A percentile compares a stretch with the other conserved stretches of the same genome.
phyloP scores from a whole-genome alignment of 1,140 invertebrate species.

The Dreissena rostriformis region DNA sequence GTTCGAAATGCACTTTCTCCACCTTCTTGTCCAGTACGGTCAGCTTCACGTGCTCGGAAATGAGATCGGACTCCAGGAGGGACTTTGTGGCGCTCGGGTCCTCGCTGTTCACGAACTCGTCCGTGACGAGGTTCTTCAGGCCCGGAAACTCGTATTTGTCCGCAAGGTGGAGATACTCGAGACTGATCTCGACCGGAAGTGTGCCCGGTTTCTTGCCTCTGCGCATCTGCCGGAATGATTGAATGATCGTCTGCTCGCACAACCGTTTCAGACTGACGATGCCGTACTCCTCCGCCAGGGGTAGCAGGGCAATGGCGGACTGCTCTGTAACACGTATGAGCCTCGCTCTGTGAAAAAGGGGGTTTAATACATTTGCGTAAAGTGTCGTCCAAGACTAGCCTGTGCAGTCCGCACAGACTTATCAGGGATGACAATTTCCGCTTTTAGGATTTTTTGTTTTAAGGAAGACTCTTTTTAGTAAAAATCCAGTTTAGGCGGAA shows the following conservation, averaged over 20 bases:
- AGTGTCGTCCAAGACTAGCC: too few species aligned
- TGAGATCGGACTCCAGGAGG: slow-evolving; percentile 25
- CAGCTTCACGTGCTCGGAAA: slow-evolving; percentile 47
- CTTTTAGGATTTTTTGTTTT: too few species aligned
- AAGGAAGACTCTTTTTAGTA: too few species aligned
- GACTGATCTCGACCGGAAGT: slow-evolving; percentile 32
- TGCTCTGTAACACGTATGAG: slow-evolving; percentile 48
- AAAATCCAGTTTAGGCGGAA: too few species aligned
- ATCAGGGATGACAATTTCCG: too few species aligned
- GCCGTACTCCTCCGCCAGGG: slow-evolving; percentile 52
- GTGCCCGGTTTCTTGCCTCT: slow-evolving; percentile 24
- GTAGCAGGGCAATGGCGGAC: slow-evolving; percentile 47
- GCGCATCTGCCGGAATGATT: slow-evolving; percentile 25
- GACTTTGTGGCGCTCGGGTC: slow-evolving; percentile 17
- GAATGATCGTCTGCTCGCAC: slow-evolving; percentile 42
- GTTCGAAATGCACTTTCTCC: slow-evolving; percentile 48
- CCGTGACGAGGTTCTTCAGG: slow-evolving; percentile 19
- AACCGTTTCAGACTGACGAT: slow-evolving; percentile 35
- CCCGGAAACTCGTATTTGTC: slow-evolving; percentile 48
- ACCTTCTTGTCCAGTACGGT: slow-evolving; percentile 49
- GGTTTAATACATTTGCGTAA: too few species aligned
- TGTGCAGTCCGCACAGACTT: too few species aligned
- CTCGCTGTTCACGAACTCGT: slow-evolving; percentile 52
- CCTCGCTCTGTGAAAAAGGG: too few species aligned
- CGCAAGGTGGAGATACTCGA: slow-evolving; percentile 48